Conservation (phyloP, 2,797 vertebrate species). For the Alca torda region DNA sequence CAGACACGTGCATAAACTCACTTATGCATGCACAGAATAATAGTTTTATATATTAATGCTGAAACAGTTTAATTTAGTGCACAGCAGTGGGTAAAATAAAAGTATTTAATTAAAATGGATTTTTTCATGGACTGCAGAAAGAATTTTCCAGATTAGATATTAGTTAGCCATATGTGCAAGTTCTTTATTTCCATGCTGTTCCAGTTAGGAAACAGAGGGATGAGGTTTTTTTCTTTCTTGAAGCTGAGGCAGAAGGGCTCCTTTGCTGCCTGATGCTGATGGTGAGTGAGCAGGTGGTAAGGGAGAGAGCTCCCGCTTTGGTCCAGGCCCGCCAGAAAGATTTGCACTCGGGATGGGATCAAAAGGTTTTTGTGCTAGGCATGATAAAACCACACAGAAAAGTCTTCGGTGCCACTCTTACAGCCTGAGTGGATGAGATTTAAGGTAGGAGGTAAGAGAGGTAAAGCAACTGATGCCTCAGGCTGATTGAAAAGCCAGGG, state of each 20-base stretch:
- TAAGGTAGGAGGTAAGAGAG: background rate
- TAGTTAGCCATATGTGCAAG: background rate
- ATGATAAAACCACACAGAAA: background rate
- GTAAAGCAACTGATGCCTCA: background rate
- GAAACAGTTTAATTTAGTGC: constrained; percentile 38
- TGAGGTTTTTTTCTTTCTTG: background rate
- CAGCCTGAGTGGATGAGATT: background rate
- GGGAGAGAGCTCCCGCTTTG: rapidly evolving
- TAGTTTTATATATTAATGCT: constrained; percentile 27
- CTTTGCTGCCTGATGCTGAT: background rate
- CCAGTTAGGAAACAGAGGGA: rapidly evolving
- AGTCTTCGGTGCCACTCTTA: background rate
- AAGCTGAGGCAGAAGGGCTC: background rate
- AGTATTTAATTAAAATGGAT: constrained; percentile 61
- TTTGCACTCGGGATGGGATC: background rate
- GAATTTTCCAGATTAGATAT: constrained; percentile 8
- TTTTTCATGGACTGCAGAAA: constrained; percentile 6
- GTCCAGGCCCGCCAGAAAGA: background rate
- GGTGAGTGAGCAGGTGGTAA: background rate
- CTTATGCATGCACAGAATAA: background rate
- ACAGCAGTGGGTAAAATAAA: constrained; percentile 47
- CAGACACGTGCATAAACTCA: background rate
- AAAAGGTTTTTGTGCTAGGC: background rate
- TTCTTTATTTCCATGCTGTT: background rate
- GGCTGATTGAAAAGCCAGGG: background rate